Percentiles rank a stretch among this genome's conserved stretches.
Evolutionary conservation across 2,888 invertebrate genomes (phyloP).

Genomic region (Spodoptera exigua): DNA sequence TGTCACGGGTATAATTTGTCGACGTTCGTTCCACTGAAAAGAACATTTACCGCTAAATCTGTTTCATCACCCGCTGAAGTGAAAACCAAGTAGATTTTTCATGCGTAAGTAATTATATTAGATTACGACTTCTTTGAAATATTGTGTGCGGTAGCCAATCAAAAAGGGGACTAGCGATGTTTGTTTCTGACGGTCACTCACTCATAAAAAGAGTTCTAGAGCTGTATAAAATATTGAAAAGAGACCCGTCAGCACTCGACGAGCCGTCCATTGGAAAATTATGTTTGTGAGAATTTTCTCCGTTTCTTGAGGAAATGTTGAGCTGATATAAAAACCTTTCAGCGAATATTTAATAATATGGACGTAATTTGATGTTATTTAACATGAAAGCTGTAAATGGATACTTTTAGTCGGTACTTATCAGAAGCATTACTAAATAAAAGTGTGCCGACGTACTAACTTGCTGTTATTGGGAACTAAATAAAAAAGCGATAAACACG

Average conservation of each 20-base stretch:
- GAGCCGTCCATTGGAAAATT: slow-evolving; percentile 40
- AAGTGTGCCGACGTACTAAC: neutral
- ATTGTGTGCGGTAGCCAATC: slow-evolving; percentile 4
- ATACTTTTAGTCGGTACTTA: neutral
- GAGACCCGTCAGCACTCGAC: slow-evolving; percentile 39
- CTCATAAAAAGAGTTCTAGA: slow-evolving; percentile 20
- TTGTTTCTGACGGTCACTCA: slow-evolving; percentile 23
- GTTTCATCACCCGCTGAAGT: slow-evolving; percentile 21
- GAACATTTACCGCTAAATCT: slow-evolving; percentile 35
- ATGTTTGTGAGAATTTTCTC: slow-evolving; percentile 49
- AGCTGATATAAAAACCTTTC: slow-evolving; percentile 23
- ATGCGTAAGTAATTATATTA: slow-evolving; percentile 10
- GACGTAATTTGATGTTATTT: neutral
- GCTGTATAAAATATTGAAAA: slow-evolving; percentile 35
- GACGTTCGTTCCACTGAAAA: slow-evolving; percentile 25
- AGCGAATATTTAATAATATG: slow-evolving; percentile 6
- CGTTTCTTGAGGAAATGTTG: slow-evolving; percentile 35
- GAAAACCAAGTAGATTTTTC: slow-evolving; percentile 29
- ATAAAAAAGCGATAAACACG: slow-evolving; percentile 7
- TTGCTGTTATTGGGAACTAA: neutral
- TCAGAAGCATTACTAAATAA: too few species aligned
- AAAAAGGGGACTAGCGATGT: slow-evolving; percentile 7
- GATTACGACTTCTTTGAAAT: slow-evolving; percentile 11
- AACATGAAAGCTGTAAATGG: neutral
- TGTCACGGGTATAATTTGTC: slow-evolving; percentile 40